A percentile compares a stretch with the other conserved stretches of the same genome.
Conservation (phyloP, 2,113 vertebrate genomes). For the Caranx melampygus region DNA sequence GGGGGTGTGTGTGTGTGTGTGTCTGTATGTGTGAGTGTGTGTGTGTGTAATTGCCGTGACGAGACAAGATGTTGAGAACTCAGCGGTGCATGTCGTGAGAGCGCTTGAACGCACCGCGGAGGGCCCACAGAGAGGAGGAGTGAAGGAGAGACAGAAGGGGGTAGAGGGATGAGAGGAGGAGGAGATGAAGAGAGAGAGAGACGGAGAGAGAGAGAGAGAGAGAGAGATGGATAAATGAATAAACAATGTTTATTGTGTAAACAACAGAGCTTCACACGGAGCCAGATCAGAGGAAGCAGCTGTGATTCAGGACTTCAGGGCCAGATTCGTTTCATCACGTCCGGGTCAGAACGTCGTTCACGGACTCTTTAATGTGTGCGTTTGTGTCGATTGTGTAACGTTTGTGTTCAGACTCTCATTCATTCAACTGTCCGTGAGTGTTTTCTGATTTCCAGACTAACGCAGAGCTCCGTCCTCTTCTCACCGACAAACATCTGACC, state of each 20-base stretch:
- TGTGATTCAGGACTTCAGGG: conserved; percentile 10
- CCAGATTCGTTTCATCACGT: conserved; percentile 28
- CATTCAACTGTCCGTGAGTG: background rate
- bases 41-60: conserved; percentile 85
- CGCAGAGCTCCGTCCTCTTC: no score
- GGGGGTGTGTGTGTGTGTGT: conserved; percentile 68
- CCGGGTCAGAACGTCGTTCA: conserved; percentile 24
- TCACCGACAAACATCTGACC: no score
- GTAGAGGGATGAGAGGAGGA: conserved; percentile 51
- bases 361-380: background rate
- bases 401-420: no score
- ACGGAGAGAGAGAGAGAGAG: conserved; percentile 14
- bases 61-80: conserved; percentile 86
- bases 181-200: conserved; percentile 11
- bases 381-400: background rate
- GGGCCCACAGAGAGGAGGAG: conserved; percentile 79
- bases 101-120: conserved; percentile 81
- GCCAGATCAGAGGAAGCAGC: conserved; percentile 16
- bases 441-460: background rate
- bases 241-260: conserved; percentile 60
- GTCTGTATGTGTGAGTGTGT: conserved; percentile 55
- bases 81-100: conserved; percentile 79
- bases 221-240: conserved; percentile 55
- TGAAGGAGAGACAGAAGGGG: conserved; percentile 76
- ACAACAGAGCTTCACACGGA: conserved; percentile 41